Evolutionary conservation across 1,140 invertebrate genomes (phyloP).

Genomic region (Sogatella furcifera): DNA sequence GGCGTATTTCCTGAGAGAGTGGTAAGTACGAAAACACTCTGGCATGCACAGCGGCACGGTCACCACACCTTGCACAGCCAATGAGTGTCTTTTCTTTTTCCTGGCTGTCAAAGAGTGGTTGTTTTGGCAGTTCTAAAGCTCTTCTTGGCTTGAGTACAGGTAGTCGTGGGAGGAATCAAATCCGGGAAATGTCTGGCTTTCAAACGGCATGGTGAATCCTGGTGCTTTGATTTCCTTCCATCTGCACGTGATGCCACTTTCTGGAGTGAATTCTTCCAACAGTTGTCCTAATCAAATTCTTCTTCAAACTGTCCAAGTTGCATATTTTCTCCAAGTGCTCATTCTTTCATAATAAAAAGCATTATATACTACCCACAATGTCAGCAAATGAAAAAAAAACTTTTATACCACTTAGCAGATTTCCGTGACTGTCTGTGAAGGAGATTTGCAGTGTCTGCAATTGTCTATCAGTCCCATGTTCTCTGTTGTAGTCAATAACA

Average conservation of each 20-base stretch:
- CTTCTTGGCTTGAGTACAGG: background rate
- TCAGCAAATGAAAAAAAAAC: too few species aligned
- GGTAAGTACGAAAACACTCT: conserved; percentile 8
- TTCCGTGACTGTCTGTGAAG: too few species aligned
- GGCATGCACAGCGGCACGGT: conserved; percentile 5
- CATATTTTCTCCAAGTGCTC: too few species aligned
- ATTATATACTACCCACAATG: too few species aligned
- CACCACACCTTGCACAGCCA: conserved; percentile 4
- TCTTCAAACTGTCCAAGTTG: too few species aligned
- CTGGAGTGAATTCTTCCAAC: background rate
- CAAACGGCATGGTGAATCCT: background rate
- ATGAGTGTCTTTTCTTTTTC: background rate
- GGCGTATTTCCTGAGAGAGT: background rate
- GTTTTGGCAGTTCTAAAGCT: background rate
- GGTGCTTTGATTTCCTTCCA: background rate
- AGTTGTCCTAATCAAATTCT: too few species aligned
- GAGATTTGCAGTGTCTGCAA: too few species aligned
- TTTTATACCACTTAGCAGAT: too few species aligned
- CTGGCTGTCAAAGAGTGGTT: background rate
- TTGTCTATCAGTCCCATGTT: too few species aligned
- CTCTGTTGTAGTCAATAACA: too few species aligned
- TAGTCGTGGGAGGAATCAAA: background rate
- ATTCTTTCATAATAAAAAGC: too few species aligned
- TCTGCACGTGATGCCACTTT: background rate
- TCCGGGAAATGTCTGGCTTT: background rate